Conservation (phyloP, 1,140 invertebrate genomes). For the Holotrichia oblita region DNA sequence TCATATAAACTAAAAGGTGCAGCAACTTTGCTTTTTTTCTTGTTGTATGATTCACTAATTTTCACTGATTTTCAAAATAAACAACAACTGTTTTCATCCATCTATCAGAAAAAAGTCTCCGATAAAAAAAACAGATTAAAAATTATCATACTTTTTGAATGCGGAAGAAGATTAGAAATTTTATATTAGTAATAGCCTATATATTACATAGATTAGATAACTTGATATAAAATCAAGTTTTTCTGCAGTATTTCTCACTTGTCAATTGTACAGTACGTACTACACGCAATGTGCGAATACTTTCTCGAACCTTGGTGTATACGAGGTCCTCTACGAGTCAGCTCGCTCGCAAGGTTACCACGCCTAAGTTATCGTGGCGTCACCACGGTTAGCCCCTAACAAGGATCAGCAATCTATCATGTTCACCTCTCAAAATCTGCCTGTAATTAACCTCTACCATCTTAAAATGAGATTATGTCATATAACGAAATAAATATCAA, state of each 20-base stretch:
- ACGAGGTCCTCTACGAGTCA: constrained; percentile 53
- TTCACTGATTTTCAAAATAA: too few species aligned
- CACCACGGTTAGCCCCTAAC: constrained; percentile 28
- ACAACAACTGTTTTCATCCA: too few species aligned
- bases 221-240: not conserved
- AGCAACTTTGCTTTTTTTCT: too few species aligned
- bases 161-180: too few species aligned
- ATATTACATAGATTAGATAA: not conserved
- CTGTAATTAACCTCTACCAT: constrained; percentile 14
- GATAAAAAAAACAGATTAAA: too few species aligned
- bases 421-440: constrained; percentile 32
- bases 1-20: too few species aligned
- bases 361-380: constrained; percentile 48
- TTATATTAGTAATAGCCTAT: not conserved
- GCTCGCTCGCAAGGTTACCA: constrained; percentile 54
- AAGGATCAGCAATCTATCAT: constrained; percentile 26
- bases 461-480: not conserved
- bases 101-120: too few species aligned
- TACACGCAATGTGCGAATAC: constrained; percentile 35
- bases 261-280: not conserved
- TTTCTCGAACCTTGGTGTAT: constrained; percentile 52
- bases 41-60: too few species aligned
- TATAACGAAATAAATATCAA: not conserved
- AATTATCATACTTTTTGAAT: too few species aligned
- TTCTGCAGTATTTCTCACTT: constrained; percentile 6